These are phyloP conservation scores for Heliangelus exortis DNA, from an alignment of 2,797 vertebrate genomes.

Conservation along the genomic window DNA sequence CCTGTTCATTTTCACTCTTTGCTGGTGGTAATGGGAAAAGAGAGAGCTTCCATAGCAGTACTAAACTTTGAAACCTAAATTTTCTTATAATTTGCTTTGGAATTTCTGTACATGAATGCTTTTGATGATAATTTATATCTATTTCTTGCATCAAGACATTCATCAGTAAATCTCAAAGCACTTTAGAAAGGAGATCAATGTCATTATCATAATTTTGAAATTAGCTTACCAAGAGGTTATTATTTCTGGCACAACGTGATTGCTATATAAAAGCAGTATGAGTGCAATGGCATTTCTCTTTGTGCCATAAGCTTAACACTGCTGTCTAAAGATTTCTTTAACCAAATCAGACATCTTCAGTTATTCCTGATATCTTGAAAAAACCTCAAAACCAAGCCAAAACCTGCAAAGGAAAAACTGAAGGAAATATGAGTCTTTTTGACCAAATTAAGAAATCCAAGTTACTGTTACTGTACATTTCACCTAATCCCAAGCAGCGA, in stretches of 20 bases:
- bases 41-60: conserved; percentile 8
- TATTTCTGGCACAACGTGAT: conserved; percentile 61
- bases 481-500: not conserved
- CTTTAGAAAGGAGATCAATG: conserved; percentile 65
- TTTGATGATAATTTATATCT: conserved; percentile 69
- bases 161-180: conserved; percentile 65
- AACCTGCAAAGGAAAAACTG: not conserved
- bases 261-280: conserved; percentile 49
- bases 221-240: conserved; percentile 67
- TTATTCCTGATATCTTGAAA: not conserved
- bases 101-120: conserved; percentile 58
- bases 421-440: not conserved
- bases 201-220: conserved; percentile 69
- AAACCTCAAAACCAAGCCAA: not conserved
- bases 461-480: not conserved
- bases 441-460: not conserved
- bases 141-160: conserved; percentile 53
- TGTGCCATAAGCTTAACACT: conserved; percentile 23
- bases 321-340: not conserved
- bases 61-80: conserved; percentile 43
- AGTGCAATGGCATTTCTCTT: conserved; percentile 44
- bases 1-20: not conserved
- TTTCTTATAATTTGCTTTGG: conserved; percentile 46
- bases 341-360: not conserved
- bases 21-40: conserved; percentile 24